Percentiles rank a stretch among this genome's conserved stretches.
phyloP scores from a whole-genome alignment of 2,113 vertebrate species.

The Pipra filicauda region DNA sequence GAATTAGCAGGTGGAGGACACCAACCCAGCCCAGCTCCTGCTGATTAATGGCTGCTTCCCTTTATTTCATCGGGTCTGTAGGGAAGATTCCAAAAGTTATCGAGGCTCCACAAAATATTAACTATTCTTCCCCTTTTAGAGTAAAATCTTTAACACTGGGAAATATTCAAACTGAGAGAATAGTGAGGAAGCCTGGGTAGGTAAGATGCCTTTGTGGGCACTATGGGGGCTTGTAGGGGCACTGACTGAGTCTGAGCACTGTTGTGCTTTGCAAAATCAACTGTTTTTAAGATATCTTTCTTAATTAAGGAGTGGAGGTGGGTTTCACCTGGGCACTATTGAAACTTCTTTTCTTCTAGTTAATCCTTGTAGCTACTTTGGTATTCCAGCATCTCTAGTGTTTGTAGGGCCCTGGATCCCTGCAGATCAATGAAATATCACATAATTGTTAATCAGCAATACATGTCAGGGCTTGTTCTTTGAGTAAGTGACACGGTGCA shows the following conservation, averaged over 20 bases:
- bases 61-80: not conserved
- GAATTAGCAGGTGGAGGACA: not conserved
- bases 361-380: not conserved
- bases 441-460: not conserved
- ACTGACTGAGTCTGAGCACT: not conserved
- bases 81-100: not conserved
- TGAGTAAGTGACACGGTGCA: not conserved
- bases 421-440: not conserved
- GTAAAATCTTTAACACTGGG: not conserved
- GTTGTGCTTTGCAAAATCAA: not conserved
- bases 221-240: accelerated
- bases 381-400: not conserved
- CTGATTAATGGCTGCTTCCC: not conserved
- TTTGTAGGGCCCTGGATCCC: not conserved
- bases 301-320: not conserved
- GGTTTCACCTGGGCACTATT: not conserved
- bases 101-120: not conserved
- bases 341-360: not conserved
- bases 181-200: not conserved
- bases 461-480: not conserved
- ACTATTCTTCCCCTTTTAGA: not conserved
- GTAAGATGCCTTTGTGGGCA: not conserved
- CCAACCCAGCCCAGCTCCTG: not conserved
- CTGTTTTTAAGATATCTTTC: not conserved
- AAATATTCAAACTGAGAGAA: not conserved